These are phyloP conservation scores for Heterodera carotae DNA, from an alignment of 1,140 invertebrate species.

Conservation along the genomic window DNA sequence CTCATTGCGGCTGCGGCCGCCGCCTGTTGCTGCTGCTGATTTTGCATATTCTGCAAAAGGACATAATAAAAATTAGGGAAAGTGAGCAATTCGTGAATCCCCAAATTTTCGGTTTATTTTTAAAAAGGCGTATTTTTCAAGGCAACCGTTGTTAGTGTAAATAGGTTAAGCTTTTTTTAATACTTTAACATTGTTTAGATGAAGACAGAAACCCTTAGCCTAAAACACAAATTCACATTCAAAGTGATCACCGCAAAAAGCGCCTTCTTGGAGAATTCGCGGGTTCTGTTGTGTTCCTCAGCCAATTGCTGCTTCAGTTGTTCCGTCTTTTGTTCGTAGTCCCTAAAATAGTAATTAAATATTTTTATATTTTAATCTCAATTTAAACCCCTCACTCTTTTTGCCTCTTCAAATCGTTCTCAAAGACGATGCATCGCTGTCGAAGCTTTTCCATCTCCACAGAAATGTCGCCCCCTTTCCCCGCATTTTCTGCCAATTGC, in stretches of 20 bases:
- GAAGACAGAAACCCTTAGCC: neutral
- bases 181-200: too few species aligned
- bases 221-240: slow-evolving; percentile 22
- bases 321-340: slow-evolving; percentile 14
- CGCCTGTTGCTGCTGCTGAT: slow-evolving; percentile 7
- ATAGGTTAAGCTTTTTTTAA: neutral
- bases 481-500: slow-evolving; percentile 31
- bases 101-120: too few species aligned
- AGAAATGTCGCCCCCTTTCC: slow-evolving; percentile 6
- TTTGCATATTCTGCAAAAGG: slow-evolving; percentile 31
- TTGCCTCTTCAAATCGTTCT: slow-evolving; percentile 33
- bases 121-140: too few species aligned
- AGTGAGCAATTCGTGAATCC: too few species aligned
- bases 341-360: slow-evolving; percentile 10
- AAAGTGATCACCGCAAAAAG: slow-evolving; percentile 39
- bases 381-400: slow-evolving; percentile 28
- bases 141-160: too few species aligned
- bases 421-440: slow-evolving; percentile 20
- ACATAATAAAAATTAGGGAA: slow-evolving; percentile 18
- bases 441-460: slow-evolving; percentile 28
- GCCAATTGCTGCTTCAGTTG: neutral
- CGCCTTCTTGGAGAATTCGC: slow-evolving; percentile 43
- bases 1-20: neutral
- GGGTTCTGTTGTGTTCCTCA: slow-evolving; percentile 24
- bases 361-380: neutral